These are phyloP conservation scores for Sicus ferrugineus DNA, from an alignment of 2,888 invertebrate species.

Conservation along the genomic window DNA sequence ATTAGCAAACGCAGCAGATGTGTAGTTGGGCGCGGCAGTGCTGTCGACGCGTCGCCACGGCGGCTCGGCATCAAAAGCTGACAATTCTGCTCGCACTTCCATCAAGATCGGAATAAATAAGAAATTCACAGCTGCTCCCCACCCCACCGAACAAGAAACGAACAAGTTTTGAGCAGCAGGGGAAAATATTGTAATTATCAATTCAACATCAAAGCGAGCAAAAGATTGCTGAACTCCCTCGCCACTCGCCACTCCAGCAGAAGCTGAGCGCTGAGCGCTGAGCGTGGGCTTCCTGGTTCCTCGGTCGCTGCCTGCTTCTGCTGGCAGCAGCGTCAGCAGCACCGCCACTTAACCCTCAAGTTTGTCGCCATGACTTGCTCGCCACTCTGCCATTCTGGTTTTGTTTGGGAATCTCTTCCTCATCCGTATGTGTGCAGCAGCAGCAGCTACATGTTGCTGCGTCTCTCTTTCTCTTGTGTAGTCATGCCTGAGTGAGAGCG, in stretches of 20 bases:
- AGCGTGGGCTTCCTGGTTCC: background rate
- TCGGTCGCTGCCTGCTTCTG: background rate
- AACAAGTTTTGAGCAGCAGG: background rate
- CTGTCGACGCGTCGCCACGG: background rate
- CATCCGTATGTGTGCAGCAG: background rate
- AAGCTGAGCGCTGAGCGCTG: background rate
- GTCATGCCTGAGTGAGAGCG: constrained; percentile 13
- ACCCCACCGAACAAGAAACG: too few species aligned
- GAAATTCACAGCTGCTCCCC: background rate
- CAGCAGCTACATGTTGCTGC: background rate
- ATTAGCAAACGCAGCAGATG: too few species aligned
- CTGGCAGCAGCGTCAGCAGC: too few species aligned
- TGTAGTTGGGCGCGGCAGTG: too few species aligned
- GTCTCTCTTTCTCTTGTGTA: background rate
- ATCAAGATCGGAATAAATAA: background rate
- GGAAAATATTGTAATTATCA: constrained; percentile 12
- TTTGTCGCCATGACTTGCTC: background rate
- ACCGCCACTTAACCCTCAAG: too few species aligned
- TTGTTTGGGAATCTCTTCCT: background rate
- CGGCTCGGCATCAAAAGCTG: constrained; percentile 10
- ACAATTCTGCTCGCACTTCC: background rate
- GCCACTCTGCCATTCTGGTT: constrained; percentile 41
- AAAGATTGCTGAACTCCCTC: background rate
- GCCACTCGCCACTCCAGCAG: background rate
- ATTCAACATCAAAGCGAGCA: background rate